Conservation (phyloP, 2,797 vertebrate species). For the Telmatherina bonti region DNA sequence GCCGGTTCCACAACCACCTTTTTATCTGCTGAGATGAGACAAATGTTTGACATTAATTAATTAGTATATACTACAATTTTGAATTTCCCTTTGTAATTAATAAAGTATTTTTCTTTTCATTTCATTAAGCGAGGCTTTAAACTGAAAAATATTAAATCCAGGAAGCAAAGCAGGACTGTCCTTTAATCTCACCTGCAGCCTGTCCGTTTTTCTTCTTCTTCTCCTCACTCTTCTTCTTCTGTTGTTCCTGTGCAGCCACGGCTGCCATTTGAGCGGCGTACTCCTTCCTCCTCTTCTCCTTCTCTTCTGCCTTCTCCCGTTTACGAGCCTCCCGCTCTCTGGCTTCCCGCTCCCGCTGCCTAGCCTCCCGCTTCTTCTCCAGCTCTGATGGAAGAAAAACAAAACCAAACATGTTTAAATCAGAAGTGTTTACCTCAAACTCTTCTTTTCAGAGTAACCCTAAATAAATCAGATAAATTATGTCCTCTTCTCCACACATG, state of each 20-base stretch:
- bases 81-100: too few relatives aligned
- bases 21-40: constrained; percentile 69
- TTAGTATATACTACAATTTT: too few relatives aligned
- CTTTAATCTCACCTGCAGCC: constrained; percentile 60
- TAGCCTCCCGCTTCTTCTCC: constrained; percentile 92
- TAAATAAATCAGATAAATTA: neutral
- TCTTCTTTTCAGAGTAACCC: neutral
- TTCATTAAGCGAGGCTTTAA: neutral
- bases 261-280: constrained; percentile 91
- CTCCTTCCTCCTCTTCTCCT: constrained; percentile 92
- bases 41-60: fast-evolving
- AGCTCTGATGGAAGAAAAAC: constrained; percentile 72
- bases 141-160: neutral
- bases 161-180: neutral
- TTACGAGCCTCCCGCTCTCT: constrained; percentile 90
- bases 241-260: constrained; percentile 78
- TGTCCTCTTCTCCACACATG: neutral
- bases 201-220: constrained; percentile 86
- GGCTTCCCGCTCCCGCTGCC: constrained; percentile 91
- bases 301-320: constrained; percentile 95
- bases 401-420: neutral
- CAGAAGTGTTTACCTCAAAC: neutral
- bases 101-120: too few relatives aligned
- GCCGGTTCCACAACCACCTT: constrained; percentile 66
- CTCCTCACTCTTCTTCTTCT: constrained; percentile 88